Evolutionary conservation across 2,797 vertebrate species (phyloP).

Genomic region (Dicrostonyx torquatus): DNA sequence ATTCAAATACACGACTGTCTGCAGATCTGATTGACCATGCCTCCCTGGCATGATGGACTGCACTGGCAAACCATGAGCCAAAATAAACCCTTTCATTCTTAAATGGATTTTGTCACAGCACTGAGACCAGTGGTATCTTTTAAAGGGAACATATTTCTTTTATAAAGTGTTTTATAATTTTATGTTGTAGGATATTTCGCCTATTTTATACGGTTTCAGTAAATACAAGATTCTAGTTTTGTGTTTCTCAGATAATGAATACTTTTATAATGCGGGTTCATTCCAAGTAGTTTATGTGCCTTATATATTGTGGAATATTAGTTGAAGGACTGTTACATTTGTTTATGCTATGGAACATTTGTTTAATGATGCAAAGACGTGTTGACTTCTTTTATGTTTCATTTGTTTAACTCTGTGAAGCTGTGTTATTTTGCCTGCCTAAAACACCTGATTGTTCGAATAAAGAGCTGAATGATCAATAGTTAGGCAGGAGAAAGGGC

Average conservation of each 20-base stretch:
- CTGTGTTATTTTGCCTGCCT: background rate
- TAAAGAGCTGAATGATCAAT: background rate
- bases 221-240: background rate
- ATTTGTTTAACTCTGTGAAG: background rate
- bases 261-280: background rate
- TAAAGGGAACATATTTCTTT: background rate
- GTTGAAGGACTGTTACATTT: background rate
- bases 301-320: background rate
- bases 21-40: background rate
- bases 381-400: background rate
- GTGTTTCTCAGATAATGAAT: slow-evolving; percentile 36
- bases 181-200: background rate
- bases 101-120: background rate
- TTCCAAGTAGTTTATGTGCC: background rate
- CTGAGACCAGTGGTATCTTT: background rate
- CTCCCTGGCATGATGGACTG: background rate
- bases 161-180: background rate
- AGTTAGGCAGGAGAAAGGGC: background rate
- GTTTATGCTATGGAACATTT: background rate
- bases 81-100: background rate
- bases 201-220: background rate
- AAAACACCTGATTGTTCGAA: background rate
- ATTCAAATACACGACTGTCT: background rate
- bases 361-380: background rate
- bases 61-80: background rate